Conservation (phyloP, 2,888 invertebrate species). For the Gandaritis pyraliata region DNA sequence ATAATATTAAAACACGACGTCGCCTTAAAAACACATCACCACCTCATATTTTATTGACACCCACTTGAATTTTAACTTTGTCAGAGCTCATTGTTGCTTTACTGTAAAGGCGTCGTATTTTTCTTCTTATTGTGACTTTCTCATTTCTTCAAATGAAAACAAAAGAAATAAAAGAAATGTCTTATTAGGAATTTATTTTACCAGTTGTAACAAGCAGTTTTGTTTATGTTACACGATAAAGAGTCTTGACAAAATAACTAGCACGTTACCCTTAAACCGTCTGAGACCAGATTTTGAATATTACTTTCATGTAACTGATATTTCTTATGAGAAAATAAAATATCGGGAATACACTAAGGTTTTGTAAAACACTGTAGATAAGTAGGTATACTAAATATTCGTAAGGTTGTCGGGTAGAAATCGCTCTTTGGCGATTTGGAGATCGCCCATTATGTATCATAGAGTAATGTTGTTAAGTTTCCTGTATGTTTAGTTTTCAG, state of each 20-base stretch:
- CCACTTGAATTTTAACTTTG: conserved; percentile 27
- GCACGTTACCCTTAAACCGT: neutral
- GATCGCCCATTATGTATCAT: no score
- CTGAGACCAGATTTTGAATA: neutral
- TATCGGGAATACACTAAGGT: no score
- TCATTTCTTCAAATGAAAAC: conserved; percentile 31
- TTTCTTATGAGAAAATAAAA: no score
- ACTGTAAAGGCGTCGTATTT: conserved; percentile 27
- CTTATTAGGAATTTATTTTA: conserved; percentile 18
- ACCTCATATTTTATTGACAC: conserved; percentile 36
- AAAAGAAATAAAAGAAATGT: conserved; percentile 25
- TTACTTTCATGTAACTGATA: no score
- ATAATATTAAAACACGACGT: conserved; percentile 56
- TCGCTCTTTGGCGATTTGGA: no score
- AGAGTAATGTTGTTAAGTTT: no score
- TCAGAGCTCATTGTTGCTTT: conserved; percentile 23
- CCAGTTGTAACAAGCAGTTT: conserved; percentile 19
- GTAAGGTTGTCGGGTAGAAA: no score
- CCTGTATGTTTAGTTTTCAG: no score
- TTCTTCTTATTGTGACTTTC: conserved; percentile 26
- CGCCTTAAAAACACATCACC: conserved; percentile 28
- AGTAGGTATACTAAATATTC: no score
- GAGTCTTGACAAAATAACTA: conserved; percentile 6
- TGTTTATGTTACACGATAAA: conserved; percentile 13
- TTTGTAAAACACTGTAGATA: no score